These are phyloP conservation scores for Myxocyprinus asiaticus DNA, from an alignment of 2,113 vertebrate genomes.

Conservation along the genomic window DNA sequence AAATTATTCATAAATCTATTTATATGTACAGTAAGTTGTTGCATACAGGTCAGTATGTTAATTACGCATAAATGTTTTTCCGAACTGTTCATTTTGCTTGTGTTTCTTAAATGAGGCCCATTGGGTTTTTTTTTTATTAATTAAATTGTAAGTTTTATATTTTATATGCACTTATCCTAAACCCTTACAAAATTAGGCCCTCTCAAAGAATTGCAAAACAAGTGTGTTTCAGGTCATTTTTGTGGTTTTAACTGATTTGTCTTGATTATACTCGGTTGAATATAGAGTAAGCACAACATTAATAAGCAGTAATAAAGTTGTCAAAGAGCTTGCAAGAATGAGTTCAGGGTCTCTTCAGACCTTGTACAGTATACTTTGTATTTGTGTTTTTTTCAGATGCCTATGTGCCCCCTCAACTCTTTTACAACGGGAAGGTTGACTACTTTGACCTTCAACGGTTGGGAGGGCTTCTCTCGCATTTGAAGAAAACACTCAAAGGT, in stretches of 20 bases:
- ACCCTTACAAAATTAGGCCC: too few species aligned
- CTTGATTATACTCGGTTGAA: background rate
- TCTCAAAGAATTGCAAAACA: too few species aligned
- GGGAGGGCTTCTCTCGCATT: constrained; percentile 94
- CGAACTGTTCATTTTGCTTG: too few species aligned
- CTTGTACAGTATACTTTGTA: background rate
- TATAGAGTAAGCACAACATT: background rate
- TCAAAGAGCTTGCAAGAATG: constrained; percentile 1
- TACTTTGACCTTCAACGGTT: constrained; percentile 97
- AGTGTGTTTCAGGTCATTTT: too few species aligned
- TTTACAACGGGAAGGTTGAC: constrained; percentile 98
- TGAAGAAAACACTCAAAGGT: constrained; percentile 96
- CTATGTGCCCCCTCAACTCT: constrained; percentile 93
- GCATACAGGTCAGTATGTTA: too few species aligned
- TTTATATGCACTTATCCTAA: too few species aligned
- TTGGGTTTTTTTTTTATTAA: too few species aligned
- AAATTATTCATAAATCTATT: too few species aligned
- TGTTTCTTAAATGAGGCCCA: too few species aligned
- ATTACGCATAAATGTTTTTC: too few species aligned
- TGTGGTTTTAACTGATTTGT: background rate
- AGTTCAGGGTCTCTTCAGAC: background rate
- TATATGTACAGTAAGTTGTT: too few species aligned
- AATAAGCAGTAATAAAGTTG: background rate
- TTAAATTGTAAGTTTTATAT: too few species aligned
- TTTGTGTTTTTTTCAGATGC: constrained; percentile 77